Evolutionary conservation across 2,797 vertebrate species (phyloP).

Genomic region (Cetoscarus ocellatus): DNA sequence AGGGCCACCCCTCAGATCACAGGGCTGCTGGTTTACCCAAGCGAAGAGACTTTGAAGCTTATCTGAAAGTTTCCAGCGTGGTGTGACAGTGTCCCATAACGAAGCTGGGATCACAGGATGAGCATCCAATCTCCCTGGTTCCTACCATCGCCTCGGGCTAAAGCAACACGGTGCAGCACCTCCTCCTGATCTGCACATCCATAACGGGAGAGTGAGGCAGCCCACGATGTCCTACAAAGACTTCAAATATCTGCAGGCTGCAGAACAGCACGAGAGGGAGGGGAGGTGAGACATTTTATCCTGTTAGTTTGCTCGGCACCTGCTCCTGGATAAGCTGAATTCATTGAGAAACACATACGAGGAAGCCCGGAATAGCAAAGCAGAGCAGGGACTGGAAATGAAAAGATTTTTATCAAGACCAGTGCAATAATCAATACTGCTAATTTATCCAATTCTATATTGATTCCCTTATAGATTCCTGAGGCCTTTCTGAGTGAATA

Average conservation of each 20-base stretch:
- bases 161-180: conserved; percentile 28
- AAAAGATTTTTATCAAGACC: too few relatives aligned
- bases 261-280: conserved; percentile 13
- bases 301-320: conserved; percentile 32
- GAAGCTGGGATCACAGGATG: conserved; percentile 47
- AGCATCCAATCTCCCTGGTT: conserved; percentile 46
- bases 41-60: conserved; percentile 39
- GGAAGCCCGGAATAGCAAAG: neutral
- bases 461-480: too few relatives aligned
- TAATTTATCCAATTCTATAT: too few relatives aligned
- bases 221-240: conserved; percentile 49
- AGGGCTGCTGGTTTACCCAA: conserved; percentile 35
- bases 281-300: conserved; percentile 23
- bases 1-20: conserved; percentile 34
- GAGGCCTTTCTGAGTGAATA: too few relatives aligned
- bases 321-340: neutral
- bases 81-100: conserved; percentile 41
- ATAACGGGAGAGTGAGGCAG: conserved; percentile 19
- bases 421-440: too few relatives aligned
- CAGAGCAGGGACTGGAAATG: neutral
- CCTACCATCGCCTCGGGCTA: conserved; percentile 47
- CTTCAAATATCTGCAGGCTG: conserved; percentile 46
- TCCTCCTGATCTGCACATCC: conserved; percentile 15
- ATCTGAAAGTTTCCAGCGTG: conserved; percentile 41
- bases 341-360: conserved; percentile 1